These are phyloP conservation scores for Heliothis subflexa DNA, from an alignment of 1,140 invertebrate species.

Conservation along the genomic window DNA sequence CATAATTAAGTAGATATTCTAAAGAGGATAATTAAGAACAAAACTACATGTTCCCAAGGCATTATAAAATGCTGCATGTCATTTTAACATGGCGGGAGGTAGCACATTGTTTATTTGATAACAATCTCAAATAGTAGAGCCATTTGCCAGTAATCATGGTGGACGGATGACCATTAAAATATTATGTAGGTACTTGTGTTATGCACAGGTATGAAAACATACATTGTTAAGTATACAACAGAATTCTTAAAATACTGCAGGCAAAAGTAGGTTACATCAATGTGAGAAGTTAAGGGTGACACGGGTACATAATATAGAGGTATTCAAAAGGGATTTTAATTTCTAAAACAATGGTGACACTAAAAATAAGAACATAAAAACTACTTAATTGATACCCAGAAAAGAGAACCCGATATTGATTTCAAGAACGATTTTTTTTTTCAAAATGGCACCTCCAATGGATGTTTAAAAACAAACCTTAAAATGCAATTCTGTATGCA, in stretches of 20 bases:
- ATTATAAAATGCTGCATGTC: constrained; percentile 47
- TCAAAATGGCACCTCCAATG: too few species aligned
- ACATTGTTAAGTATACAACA: too few species aligned
- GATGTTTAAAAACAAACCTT: neutral
- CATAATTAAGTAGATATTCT: neutral
- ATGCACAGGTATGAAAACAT: neutral
- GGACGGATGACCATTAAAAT: constrained; percentile 23
- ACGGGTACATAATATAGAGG: too few species aligned
- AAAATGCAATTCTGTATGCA: neutral
- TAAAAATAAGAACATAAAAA: neutral
- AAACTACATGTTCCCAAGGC: constrained; percentile 39
- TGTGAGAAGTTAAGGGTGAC: too few species aligned
- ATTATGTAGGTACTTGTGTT: constrained; percentile 5
- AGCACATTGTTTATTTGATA: constrained; percentile 69
- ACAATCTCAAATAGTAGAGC: constrained; percentile 57
- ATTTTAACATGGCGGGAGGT: constrained; percentile 39
- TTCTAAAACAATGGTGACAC: neutral
- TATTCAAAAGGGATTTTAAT: too few species aligned
- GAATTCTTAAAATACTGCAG: too few species aligned
- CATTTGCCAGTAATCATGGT: constrained; percentile 40
- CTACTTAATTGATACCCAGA: too few species aligned
- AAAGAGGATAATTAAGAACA: constrained; percentile 26
- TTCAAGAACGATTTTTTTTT: too few species aligned
- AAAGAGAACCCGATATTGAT: too few species aligned
- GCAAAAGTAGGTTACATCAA: too few species aligned